Conservation (phyloP, 2,113 vertebrate species). For the Pungitius pungitius region DNA sequence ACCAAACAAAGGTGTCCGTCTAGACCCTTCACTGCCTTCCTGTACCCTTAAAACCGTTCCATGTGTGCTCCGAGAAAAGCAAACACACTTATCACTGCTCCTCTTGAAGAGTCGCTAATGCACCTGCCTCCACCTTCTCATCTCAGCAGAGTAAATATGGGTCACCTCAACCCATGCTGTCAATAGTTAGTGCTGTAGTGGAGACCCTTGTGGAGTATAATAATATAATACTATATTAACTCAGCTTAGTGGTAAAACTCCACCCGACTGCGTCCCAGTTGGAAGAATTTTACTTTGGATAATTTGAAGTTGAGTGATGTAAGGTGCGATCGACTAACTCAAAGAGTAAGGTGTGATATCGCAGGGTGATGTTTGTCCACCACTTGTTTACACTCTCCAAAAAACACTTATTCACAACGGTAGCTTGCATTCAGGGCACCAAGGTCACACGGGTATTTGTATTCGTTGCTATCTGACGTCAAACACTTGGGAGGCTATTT, state of each 20-base stretch:
- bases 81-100: conserved; percentile 47
- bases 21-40: not conserved
- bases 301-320: not conserved
- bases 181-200: conserved; percentile 28
- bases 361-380: not conserved
- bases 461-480: not conserved
- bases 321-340: not conserved
- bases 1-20: conserved; percentile 15
- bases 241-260: not conserved
- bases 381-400: not conserved
- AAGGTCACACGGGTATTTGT: not conserved
- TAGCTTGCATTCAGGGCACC: not conserved
- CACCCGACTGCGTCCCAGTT: not conserved
- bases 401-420: not conserved
- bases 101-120: conserved; percentile 47
- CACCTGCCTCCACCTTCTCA: conserved; percentile 40
- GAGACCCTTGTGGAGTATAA: not conserved
- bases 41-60: conserved; percentile 26
- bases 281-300: not conserved
- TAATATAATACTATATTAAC: not conserved
- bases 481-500: conserved; percentile 1
- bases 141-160: conserved; percentile 64
- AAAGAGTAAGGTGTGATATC: not conserved
- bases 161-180: not conserved
- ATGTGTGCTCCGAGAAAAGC: conserved; percentile 30